Conservation (phyloP, 2,797 vertebrate species). For the Pterois miles region DNA sequence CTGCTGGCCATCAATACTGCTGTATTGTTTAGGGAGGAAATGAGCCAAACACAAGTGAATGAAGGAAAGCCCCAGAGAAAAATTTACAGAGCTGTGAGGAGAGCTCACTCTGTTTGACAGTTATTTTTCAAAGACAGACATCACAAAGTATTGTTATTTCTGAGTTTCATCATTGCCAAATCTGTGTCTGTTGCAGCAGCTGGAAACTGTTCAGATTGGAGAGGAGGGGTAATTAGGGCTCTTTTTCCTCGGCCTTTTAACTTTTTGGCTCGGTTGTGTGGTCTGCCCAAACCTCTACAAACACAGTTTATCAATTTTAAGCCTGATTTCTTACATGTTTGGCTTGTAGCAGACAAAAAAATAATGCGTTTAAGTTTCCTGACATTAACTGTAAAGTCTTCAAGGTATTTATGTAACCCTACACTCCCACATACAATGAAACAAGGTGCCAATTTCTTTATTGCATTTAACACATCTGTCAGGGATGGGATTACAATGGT, state of each 20-base stretch:
- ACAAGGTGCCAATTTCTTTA: no score
- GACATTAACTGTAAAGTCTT: no score
- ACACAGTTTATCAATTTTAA: background rate
- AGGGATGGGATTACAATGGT: no score
- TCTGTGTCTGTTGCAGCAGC: background rate
- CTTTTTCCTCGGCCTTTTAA: background rate
- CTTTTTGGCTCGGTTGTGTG: background rate
- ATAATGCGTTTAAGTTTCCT: no score
- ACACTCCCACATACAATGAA: no score
- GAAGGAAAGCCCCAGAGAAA: conserved; percentile 30
- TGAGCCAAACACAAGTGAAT: conserved; percentile 22
- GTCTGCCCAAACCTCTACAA: background rate
- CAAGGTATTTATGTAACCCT: no score
- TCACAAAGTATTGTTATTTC: conserved; percentile 26
- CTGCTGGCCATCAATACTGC: conserved; percentile 38
- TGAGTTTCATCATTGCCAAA: conserved; percentile 6
- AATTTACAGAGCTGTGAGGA: conserved; percentile 2
- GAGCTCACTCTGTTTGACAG: conserved; percentile 8
- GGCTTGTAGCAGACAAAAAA: no score
- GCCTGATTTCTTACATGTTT: background rate
- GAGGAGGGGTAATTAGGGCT: background rate
- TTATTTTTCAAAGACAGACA: conserved; percentile 17
- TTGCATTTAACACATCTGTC: no score
- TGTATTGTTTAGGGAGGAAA: conserved; percentile 38
- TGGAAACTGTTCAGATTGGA: background rate